A percentile compares a stretch with the other conserved stretches of the same genome.
Conservation (phyloP, 2,113 vertebrate species). For the Chlorodrepanis virens region DNA sequence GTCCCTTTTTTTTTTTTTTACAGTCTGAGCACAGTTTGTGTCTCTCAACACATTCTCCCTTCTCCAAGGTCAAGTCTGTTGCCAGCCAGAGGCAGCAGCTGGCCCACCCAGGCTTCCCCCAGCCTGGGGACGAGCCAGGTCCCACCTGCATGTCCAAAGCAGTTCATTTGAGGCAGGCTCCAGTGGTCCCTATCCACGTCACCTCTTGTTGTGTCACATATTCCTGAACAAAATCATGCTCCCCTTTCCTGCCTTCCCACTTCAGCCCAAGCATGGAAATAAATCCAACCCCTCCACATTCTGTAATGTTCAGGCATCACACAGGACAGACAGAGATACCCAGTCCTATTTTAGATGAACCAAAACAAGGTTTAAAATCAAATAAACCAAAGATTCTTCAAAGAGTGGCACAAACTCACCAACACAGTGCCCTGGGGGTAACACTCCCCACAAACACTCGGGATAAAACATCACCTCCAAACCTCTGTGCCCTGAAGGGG, state of each 20-base stretch:
- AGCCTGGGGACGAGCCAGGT: rapidly evolving
- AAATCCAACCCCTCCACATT: not conserved
- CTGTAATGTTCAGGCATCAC: not conserved
- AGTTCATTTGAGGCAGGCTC: not conserved
- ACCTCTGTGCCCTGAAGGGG: not conserved
- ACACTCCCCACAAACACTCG: not conserved
- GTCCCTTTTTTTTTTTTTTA: not conserved
- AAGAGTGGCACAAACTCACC: not conserved
- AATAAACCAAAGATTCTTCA: not conserved
- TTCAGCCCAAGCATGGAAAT: not conserved
- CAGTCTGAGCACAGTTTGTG: not conserved
- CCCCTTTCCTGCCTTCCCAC: not conserved
- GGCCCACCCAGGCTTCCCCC: not conserved
- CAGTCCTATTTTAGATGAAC: not conserved
- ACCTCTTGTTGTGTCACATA: not conserved
- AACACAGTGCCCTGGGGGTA: not conserved
- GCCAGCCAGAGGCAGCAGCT: not conserved
- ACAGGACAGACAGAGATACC: not conserved
- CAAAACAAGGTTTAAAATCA: not conserved
- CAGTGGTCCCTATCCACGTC: rapidly evolving
- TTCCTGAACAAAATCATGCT: not conserved
- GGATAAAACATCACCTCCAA: not conserved
- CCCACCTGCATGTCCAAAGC: not conserved
- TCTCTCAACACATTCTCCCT: not conserved
- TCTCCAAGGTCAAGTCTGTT: not conserved